A percentile compares a stretch with the other conserved stretches of the same genome.
phyloP scores from a whole-genome alignment of 2,888 invertebrate genomes.

The Acleris sparsana region DNA sequence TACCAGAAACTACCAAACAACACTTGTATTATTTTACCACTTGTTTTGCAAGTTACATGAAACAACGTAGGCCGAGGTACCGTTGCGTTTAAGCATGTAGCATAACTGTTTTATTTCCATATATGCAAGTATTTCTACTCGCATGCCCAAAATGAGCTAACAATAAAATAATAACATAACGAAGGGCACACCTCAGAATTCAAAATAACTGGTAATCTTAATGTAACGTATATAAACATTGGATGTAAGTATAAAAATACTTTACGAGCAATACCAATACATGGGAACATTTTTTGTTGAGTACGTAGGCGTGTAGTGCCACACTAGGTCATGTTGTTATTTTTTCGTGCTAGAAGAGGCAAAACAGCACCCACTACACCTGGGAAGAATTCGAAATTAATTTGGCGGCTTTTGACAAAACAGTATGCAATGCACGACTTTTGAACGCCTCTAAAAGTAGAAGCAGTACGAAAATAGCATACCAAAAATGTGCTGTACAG shows the following conservation, averaged over 20 bases:
- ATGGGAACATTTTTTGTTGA: background rate
- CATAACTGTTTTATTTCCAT: slow-evolving; percentile 12
- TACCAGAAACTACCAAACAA: too few relatives aligned
- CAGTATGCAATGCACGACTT: too few relatives aligned
- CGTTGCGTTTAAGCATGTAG: background rate
- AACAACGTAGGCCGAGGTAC: slow-evolving; percentile 6
- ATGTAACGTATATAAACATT: slow-evolving; percentile 1
- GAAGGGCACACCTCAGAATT: background rate
- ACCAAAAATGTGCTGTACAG: too few relatives aligned
- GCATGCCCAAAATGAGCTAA: slow-evolving; percentile 12
- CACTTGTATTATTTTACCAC: too few relatives aligned
- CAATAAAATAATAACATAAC: slow-evolving; percentile 11
- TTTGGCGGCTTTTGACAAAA: too few relatives aligned
- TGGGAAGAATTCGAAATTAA: too few relatives aligned
- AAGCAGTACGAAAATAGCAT: too few relatives aligned
- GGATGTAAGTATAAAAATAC: background rate
- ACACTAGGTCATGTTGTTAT: background rate
- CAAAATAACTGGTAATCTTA: background rate
- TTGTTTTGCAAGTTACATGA: background rate
- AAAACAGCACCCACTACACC: too few relatives aligned
- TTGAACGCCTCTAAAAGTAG: too few relatives aligned
- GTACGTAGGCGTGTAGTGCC: background rate
- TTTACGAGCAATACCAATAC: background rate
- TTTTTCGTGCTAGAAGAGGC: too few relatives aligned
- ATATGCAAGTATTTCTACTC: background rate